Evolutionary conservation across 2,888 invertebrate genomes (phyloP), one percentile per base, ranked within the genome.

Genomic region (Callinectes sapidus): DNA sequence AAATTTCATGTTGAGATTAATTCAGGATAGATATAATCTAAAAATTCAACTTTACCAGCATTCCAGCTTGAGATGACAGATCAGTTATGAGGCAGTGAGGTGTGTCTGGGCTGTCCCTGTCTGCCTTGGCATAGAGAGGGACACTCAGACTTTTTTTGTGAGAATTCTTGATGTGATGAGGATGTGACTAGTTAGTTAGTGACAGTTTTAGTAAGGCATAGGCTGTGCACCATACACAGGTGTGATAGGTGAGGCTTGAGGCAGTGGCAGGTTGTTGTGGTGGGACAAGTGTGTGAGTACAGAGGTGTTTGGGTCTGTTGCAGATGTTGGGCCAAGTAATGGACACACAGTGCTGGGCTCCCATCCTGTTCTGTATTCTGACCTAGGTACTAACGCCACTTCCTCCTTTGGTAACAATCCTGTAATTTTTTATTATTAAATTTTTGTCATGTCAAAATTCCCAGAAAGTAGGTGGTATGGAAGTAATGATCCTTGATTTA

Each of bases 241-340:
- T 71, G 71, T 61, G 61, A 23, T 5, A 18, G 61, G 2, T 61
- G 28, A 71, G 71, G 13, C 5, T 10, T 71, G 71, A 8, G 28
- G 71, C 28, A 28, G 8, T 13, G 23, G 28, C 71, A n/a, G n/a
- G 71, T 8, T n/a, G 35, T 81, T 3, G 14, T 35, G 32, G 35
- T 18, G 18, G 23, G 35, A 0, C 14, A 35, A 28, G 18, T 81
- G 14, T 86, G 23, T 39, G n/a, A 28, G 54, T 54, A 90, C 61
- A 55, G 23, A 61, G 85, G 35, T 90, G 28, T 90, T 81, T 86
- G 85, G 90, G n/a, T 55, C 55, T 90, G 35, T 91, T 91, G 71
- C 91, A 91, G 91, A 91, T 91, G 32, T 87, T 87, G 91, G 87
- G 32, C 54, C 87, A 66, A 91, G 91, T 32, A 91, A 91, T 87